Evolutionary conservation across 2,888 invertebrate species (phyloP), one percentile per base, ranked within the genome.

Genomic region (Crossocerus cetratus): DNA sequence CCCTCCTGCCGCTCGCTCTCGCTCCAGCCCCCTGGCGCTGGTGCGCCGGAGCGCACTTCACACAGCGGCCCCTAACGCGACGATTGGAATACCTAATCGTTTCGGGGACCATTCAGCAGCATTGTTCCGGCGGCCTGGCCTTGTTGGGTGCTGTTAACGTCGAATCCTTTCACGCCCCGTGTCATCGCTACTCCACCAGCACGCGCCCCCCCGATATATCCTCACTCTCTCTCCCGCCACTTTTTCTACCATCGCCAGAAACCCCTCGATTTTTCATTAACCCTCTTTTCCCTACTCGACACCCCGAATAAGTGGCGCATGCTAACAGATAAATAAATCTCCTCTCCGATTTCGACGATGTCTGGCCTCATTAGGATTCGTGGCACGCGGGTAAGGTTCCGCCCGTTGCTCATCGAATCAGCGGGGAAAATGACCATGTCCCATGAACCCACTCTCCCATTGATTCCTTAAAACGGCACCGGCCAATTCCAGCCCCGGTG

Each of bases 71-170:
- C 83, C 81, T 81, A 79, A 84, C 84, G 86, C 84, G 84, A 83
- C 86, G 86, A 87, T 89, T 88, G 87, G 90, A 90, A 90, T 90
- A 90, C 88, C 85, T 88, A 89, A 90, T 89, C 86, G 86, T 78
- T 32, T 81, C 86, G 78, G 84, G 86, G 86, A 88, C 85, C 86
- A 86, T 87, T 86, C 78, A 80, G 79, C 82, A 80, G 84, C 83
- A 87, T 88, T 87, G 86, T 87, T 87, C 82, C 84, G 76, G 70
- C 81, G 69, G 78, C 73, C 81, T 74, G 74, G 75, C 81, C 74
- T 75, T 76, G 77, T 79, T 77, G 75, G 32, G 72, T 75, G 74
- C 82, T 77, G 77, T 79, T 81, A 79, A 80, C 78, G 81, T 74
- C 80, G 78, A 80, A 81, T 81, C 81, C 78, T 81, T 82, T 81